These are phyloP conservation scores for Lophius piscatorius DNA, from an alignment of 2,113 vertebrate genomes.

Conservation along the genomic window DNA sequence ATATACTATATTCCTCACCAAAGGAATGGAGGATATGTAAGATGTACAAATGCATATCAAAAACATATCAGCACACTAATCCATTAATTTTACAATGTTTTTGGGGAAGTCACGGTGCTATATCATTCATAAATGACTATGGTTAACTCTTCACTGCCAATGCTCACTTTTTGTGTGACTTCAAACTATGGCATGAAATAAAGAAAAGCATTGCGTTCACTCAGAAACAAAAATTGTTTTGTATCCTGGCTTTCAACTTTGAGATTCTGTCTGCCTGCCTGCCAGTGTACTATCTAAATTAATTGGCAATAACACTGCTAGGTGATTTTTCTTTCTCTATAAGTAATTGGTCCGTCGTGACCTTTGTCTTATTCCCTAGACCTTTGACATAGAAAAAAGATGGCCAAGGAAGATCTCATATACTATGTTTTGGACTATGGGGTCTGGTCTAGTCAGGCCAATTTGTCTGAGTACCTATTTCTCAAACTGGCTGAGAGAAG, in stretches of 20 bases:
- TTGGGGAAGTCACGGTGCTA: no score
- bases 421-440: constrained; percentile 6
- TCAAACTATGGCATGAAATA: not conserved
- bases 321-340: not conserved
- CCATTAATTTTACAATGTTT: no score
- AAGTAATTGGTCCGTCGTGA: constrained; percentile 19
- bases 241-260: not conserved
- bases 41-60: no score
- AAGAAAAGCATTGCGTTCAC: not conserved
- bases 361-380: constrained; percentile 20
- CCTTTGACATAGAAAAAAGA: constrained; percentile 20
- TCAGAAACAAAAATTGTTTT: not conserved
- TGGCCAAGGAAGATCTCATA: constrained; percentile 1
- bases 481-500: constrained; percentile 20
- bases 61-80: no score
- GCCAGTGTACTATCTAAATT: not conserved
- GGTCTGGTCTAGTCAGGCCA: constrained; percentile 13
- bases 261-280: not conserved
- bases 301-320: constrained; percentile 1
- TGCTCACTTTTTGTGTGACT: not conserved
- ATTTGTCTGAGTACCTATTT: constrained; percentile 40
- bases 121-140: no score
- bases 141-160: not conserved
- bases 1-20: no score
- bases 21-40: no score